Conservation (phyloP, 2,113 vertebrate species). For the Coptodon bakossiorum region DNA sequence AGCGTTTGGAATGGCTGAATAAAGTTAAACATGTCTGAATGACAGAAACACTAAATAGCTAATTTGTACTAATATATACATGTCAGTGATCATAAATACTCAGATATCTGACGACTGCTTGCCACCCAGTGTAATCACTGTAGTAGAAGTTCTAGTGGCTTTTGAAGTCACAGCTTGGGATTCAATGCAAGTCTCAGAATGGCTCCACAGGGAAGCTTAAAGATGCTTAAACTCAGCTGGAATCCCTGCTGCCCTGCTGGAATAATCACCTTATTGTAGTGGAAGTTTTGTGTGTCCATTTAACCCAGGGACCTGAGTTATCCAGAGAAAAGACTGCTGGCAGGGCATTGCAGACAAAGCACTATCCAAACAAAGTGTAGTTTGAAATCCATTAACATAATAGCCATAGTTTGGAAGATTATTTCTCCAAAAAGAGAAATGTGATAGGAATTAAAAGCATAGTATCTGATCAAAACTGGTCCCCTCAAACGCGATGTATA, state of each 20-base stretch:
- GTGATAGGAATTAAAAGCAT: background rate
- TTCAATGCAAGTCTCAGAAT: background rate
- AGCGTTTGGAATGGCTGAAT: background rate
- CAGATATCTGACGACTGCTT: accelerated
- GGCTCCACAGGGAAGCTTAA: background rate
- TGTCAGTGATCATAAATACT: background rate
- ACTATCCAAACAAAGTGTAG: background rate
- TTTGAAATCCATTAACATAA: background rate
- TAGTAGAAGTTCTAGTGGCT: background rate
- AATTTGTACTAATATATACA: background rate
- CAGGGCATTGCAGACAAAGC: background rate
- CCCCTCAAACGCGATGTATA: background rate
- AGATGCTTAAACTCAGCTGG: background rate
- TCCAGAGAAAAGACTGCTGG: background rate
- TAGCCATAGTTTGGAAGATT: background rate
- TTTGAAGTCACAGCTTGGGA: background rate
- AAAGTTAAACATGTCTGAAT: background rate
- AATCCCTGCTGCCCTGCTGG: background rate
- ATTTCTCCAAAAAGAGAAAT: background rate
- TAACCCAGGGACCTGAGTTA: background rate
- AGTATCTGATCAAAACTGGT: background rate
- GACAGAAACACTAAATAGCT: background rate
- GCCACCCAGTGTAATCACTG: background rate
- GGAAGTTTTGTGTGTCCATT: background rate
- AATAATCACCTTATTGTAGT: background rate